phyloP scores from a whole-genome alignment of 92 coral and sea anemone genomes.

The Palythoa grandiflora region DNA sequence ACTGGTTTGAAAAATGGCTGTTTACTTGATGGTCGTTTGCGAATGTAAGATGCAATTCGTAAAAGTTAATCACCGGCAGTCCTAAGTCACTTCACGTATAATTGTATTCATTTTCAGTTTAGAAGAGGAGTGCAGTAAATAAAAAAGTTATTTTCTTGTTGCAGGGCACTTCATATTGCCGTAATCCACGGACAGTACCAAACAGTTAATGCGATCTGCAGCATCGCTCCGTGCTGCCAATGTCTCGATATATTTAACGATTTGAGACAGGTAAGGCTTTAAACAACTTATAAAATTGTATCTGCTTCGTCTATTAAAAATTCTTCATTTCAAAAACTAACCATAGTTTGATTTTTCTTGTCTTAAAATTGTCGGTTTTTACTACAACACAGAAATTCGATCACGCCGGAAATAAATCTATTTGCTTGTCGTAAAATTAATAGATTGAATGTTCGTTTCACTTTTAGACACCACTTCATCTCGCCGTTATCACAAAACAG shows the following conservation, averaged over 20 bases:
- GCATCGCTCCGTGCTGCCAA: conserved; percentile 69
- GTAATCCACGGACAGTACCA: conserved; percentile 70
- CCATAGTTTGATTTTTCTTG: neutral
- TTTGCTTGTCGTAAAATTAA: neutral
- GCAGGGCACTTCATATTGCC: conserved; percentile 85
- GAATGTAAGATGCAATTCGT: no score
- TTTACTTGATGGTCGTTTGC: no score
- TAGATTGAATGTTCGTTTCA: conserved; percentile 2
- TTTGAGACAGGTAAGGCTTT: conserved; percentile 78
- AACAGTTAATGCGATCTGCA: conserved; percentile 62
- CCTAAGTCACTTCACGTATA: neutral
- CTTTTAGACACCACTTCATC: conserved; percentile 85
- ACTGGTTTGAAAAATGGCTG: no score
- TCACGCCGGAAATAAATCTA: neutral
- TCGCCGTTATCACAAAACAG: conserved; percentile 89
- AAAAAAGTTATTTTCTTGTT: neutral
- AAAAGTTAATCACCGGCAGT: no score
- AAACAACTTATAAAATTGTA: no score
- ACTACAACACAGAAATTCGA: neutral
- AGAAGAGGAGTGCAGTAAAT: neutral
- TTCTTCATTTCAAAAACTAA: neutral
- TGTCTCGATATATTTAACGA: conserved; percentile 79
- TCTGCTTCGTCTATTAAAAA: neutral
- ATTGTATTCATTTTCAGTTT: no score
- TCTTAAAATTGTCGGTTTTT: neutral